Percentiles rank a stretch among this genome's conserved stretches.
phyloP scores from a whole-genome alignment of 2,888 invertebrate genomes.

The Macropis europaea region DNA sequence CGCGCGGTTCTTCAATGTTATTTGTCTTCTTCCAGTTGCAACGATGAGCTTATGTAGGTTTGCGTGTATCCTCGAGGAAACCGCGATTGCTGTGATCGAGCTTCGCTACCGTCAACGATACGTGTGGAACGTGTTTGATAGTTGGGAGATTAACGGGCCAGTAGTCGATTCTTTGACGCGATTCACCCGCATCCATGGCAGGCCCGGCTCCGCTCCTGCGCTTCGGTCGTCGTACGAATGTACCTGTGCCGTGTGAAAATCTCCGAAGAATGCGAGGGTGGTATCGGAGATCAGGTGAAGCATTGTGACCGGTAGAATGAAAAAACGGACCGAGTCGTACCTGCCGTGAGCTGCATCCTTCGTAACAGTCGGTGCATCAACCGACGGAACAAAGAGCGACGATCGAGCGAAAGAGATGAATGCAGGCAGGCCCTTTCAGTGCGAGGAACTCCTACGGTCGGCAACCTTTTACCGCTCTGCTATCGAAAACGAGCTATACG shows the following conservation, averaged over 20 bases:
- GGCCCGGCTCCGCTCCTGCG: too few species aligned
- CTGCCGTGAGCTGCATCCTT: constrained; percentile 61
- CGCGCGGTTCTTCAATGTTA: too few species aligned
- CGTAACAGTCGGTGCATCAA: constrained; percentile 52
- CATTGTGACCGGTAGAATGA: constrained; percentile 71
- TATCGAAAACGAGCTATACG: constrained; percentile 24
- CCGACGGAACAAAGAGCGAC: constrained; percentile 9
- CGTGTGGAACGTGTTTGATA: too few species aligned
- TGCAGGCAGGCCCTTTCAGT: constrained; percentile 19
- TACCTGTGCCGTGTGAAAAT: constrained; percentile 74
- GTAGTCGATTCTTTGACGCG: too few species aligned
- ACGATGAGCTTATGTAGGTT: too few species aligned
- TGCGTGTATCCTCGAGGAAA: too few species aligned
- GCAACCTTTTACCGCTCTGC: constrained; percentile 47
- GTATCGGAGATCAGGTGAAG: constrained; percentile 73
- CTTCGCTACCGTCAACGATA: too few species aligned
- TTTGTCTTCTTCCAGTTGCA: too few species aligned
- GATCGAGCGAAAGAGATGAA: constrained; percentile 11
- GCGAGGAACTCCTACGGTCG: constrained; percentile 48
- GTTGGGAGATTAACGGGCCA: too few species aligned
- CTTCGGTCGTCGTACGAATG: constrained; percentile 30
- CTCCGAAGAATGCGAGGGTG: constrained; percentile 74
- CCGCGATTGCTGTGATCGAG: too few species aligned
- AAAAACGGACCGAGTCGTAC: constrained; percentile 69
- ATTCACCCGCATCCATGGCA: too few species aligned